phyloP scores from a whole-genome alignment of 92 coral and sea anemone genomes.

The Phenganax subtilis region DNA sequence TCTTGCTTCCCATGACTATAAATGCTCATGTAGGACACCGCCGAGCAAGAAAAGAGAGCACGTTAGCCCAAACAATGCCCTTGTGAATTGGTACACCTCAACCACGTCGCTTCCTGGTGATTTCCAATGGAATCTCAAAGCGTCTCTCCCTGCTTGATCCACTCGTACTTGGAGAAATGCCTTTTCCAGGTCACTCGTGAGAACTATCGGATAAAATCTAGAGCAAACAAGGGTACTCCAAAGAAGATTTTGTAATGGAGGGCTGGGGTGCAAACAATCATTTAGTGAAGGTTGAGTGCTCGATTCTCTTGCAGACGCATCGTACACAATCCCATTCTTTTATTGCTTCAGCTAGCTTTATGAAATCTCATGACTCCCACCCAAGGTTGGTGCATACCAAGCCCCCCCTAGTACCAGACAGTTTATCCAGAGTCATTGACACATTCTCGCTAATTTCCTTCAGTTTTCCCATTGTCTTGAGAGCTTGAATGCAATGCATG shows the following conservation, averaged over 20 bases:
- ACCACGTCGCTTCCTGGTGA: conserved; percentile 6
- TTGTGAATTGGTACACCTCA: conserved; percentile 22
- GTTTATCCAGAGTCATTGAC: conserved; percentile 37
- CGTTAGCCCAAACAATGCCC: conserved; percentile 37
- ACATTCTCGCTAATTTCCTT: conserved; percentile 39
- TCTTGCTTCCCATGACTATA: conserved; percentile 7
- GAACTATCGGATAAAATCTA: conserved; percentile 23
- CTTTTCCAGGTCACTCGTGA: conserved; percentile 6
- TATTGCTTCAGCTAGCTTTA: not conserved
- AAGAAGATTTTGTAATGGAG: conserved; percentile 30
- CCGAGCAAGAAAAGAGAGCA: conserved; percentile 26
- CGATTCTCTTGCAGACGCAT: conserved; percentile 19
- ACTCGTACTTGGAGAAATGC: conserved; percentile 31
- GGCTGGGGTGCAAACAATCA: conserved; percentile 43
- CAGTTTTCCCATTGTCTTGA: conserved; percentile 12
- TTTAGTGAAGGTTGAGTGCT: conserved; percentile 31
- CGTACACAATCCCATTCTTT: conserved; percentile 15
- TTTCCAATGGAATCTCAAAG: conserved; percentile 33
- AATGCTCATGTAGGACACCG: conserved; percentile 3
- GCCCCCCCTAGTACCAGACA: conserved; percentile 48
- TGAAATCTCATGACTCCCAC: conserved; percentile 29
- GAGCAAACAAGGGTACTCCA: conserved; percentile 34
- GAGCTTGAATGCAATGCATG: conserved; percentile 6
- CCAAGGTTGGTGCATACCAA: conserved; percentile 37
- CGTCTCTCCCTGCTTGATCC: conserved; percentile 33